Conservation (phyloP, 2,888 invertebrate genomes). For the Malthinus flaveolus region DNA sequence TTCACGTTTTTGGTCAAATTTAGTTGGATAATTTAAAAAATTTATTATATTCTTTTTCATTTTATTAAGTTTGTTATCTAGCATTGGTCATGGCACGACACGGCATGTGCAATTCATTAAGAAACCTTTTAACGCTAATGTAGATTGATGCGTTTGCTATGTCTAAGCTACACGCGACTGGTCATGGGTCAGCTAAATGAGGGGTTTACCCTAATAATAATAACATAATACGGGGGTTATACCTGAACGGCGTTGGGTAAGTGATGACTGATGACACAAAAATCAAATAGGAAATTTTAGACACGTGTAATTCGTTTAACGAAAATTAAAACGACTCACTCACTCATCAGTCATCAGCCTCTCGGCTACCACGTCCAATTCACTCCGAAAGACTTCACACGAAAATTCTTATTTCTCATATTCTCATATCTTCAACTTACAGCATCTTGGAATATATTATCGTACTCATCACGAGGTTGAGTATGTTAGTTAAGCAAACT, state of each 20-base stretch:
- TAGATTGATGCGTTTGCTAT: constrained; percentile 51
- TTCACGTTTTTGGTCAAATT: background rate
- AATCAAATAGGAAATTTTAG: background rate
- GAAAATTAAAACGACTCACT: too few species aligned
- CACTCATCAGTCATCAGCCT: too few species aligned
- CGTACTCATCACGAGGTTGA: too few species aligned
- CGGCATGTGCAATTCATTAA: constrained; percentile 52
- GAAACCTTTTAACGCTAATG: constrained; percentile 55
- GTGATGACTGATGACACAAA: constrained; percentile 35
- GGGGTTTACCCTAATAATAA: constrained; percentile 10
- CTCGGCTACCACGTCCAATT: too few species aligned
- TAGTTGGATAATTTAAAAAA: background rate
- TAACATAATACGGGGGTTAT: constrained; percentile 25
- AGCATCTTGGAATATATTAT: too few species aligned
- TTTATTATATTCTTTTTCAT: constrained; percentile 7
- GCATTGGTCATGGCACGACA: constrained; percentile 31
- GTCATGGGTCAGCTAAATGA: constrained; percentile 33
- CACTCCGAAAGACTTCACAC: too few species aligned
- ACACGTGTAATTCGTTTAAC: too few species aligned
- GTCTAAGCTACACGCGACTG: constrained; percentile 47
- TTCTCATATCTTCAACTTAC: too few species aligned
- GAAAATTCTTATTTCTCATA: too few species aligned
- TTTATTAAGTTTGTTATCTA: constrained; percentile 35
- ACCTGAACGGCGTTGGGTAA: constrained; percentile 21
- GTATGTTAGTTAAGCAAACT: too few species aligned